Evolutionary conservation across 2,888 invertebrate genomes (phyloP).

Genomic region (Capitulum mitella): DNA sequence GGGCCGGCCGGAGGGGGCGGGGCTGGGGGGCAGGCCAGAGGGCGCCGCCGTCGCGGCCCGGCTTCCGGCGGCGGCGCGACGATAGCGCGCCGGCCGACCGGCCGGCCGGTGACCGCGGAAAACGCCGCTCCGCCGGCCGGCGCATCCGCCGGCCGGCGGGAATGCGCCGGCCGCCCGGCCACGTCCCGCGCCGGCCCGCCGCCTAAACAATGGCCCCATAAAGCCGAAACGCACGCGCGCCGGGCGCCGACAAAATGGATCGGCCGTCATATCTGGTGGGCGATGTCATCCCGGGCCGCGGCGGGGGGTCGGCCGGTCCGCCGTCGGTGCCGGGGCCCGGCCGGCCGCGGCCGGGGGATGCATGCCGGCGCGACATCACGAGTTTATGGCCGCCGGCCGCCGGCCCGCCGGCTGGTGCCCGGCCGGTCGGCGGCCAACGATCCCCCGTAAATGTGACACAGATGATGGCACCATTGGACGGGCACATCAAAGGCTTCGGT

Average conservation of each 20-base stretch:
- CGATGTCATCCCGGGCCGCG: background rate
- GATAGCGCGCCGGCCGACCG: background rate
- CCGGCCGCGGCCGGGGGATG: no score
- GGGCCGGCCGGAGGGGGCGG: background rate
- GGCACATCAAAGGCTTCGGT: no score
- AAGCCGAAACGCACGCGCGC: background rate
- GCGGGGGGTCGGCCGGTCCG: background rate
- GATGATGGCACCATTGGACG: no score
- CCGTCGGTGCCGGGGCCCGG: background rate
- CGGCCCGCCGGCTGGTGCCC: no score
- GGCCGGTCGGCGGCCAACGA: no score
- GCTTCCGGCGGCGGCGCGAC: background rate
- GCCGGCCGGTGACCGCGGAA: background rate
- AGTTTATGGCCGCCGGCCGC: background rate
- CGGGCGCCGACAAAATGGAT: conserved; percentile 1
- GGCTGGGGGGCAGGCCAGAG: background rate
- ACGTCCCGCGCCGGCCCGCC: background rate
- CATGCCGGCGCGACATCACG: background rate
- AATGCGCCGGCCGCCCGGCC: background rate
- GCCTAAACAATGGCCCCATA: background rate
- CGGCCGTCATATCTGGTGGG: conserved; percentile 4
- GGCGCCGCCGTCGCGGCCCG: conserved; percentile 1
- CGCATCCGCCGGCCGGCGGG: background rate
- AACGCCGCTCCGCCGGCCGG: background rate
- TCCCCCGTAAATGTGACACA: no score